Evolutionary conservation across 2,113 vertebrate species (phyloP).

Genomic region (Eulemur rufifrons): DNA sequence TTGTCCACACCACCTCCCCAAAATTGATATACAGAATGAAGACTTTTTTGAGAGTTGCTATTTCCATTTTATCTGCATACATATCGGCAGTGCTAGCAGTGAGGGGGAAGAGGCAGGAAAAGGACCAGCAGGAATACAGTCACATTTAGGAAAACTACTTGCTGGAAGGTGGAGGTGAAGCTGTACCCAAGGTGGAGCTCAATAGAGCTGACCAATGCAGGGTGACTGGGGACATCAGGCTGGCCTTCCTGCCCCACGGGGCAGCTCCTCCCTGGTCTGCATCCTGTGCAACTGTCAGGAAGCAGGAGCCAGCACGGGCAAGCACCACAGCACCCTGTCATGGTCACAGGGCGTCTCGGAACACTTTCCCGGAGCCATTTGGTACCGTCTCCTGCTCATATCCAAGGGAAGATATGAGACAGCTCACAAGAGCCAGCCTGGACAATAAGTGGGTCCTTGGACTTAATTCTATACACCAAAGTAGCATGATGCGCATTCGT

Average conservation of each 20-base stretch:
- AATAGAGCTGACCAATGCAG: neutral
- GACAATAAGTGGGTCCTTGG: neutral
- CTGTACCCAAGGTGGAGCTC: neutral
- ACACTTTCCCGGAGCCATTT: neutral
- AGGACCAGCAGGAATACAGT: neutral
- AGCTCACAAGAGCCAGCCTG: neutral
- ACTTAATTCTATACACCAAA: neutral
- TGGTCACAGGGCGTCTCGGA: neutral
- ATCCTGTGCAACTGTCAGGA: neutral
- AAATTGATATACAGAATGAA: neutral
- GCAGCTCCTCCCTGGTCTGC: fast-evolving
- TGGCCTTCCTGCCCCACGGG: fast-evolving
- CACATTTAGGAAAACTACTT: neutral
- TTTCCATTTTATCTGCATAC: slow-evolving; percentile 1
- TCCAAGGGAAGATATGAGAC: neutral
- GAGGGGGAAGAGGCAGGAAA: neutral
- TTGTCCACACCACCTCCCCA: neutral
- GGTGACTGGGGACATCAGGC: neutral
- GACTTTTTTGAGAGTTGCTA: neutral
- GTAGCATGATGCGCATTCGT: neutral
- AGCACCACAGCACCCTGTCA: too few relatives aligned
- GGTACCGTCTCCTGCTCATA: neutral
- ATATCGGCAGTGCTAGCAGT: neutral
- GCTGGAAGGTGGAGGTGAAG: neutral
- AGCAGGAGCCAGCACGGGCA: neutral